These are phyloP conservation scores for Eupithecia pulchellata DNA, from an alignment of 2,888 invertebrate genomes.

Conservation along the genomic window DNA sequence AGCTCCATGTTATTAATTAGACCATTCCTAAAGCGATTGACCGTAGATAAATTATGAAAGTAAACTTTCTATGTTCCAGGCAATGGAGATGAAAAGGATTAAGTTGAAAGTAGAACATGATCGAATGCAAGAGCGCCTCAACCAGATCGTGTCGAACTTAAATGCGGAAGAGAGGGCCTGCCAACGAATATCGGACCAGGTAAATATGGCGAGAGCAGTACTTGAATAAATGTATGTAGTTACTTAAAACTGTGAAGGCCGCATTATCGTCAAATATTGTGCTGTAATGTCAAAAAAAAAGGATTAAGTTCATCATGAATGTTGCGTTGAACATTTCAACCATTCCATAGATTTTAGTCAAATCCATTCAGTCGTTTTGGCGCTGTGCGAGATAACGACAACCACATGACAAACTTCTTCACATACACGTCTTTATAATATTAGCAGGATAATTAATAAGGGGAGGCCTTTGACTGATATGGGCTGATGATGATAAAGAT, in stretches of 20 bases:
- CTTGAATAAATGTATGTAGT: background rate
- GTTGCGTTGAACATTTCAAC: too few relatives aligned
- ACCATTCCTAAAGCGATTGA: background rate
- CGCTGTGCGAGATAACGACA: too few relatives aligned
- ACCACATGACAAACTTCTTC: too few relatives aligned
- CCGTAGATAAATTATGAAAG: background rate
- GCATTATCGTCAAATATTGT: too few relatives aligned
- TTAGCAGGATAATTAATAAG: too few relatives aligned
- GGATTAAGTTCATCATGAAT: too few relatives aligned
- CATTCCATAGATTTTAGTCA: too few relatives aligned
- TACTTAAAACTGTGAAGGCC: background rate
- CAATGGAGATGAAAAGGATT: conserved; percentile 73
- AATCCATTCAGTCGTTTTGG: too few relatives aligned
- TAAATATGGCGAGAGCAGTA: conserved; percentile 43
- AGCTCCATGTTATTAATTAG: background rate
- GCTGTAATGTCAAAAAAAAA: too few relatives aligned
- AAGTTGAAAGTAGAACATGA: conserved; percentile 80
- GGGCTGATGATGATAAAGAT: too few relatives aligned
- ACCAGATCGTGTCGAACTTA: conserved; percentile 78
- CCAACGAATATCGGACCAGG: conserved; percentile 79
- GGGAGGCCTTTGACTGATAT: too few relatives aligned
- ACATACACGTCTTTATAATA: too few relatives aligned
- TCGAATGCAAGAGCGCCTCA: conserved; percentile 71
- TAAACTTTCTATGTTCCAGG: conserved; percentile 54
- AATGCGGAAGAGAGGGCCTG: conserved; percentile 79